A percentile compares a stretch with the other conserved stretches of the same genome.
Evolutionary conservation across 2,888 invertebrate species (phyloP).

Genomic region (Stenotaenia linearis): DNA sequence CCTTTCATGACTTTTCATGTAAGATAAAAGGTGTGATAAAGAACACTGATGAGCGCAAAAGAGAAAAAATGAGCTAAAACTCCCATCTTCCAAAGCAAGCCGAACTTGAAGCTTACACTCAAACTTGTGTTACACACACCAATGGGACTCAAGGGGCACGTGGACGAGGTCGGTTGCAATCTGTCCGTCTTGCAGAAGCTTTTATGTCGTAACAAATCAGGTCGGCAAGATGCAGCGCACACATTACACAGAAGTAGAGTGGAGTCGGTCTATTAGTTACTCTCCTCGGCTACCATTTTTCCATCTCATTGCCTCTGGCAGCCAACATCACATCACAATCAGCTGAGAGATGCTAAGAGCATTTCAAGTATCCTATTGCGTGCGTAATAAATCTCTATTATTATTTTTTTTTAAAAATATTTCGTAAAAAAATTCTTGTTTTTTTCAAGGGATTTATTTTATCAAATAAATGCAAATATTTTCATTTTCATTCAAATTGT

Average conservation of each 20-base stretch:
- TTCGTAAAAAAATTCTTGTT: no score
- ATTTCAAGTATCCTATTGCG: background rate
- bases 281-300: background rate
- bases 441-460: no score
- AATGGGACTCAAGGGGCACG: constrained; percentile 13
- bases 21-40: background rate
- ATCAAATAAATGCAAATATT: no score
- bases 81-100: background rate
- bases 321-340: background rate
- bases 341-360: background rate
- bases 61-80: background rate
- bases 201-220: constrained; percentile 20
- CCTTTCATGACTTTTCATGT: background rate
- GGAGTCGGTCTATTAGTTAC: constrained; percentile 14
- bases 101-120: constrained; percentile 16
- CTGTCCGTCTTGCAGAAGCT: constrained; percentile 21
- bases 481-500: no score
- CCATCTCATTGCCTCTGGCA: constrained; percentile 16
- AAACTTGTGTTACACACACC: constrained; percentile 8
- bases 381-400: background rate
- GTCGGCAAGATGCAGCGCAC: constrained; percentile 8
- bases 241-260: constrained; percentile 1
- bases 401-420: no score
- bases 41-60: background rate
- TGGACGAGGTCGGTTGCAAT: constrained; percentile 18